These are phyloP conservation scores for Diploptera punctata DNA, from an alignment of 2,888 invertebrate genomes.

Conservation along the genomic window DNA sequence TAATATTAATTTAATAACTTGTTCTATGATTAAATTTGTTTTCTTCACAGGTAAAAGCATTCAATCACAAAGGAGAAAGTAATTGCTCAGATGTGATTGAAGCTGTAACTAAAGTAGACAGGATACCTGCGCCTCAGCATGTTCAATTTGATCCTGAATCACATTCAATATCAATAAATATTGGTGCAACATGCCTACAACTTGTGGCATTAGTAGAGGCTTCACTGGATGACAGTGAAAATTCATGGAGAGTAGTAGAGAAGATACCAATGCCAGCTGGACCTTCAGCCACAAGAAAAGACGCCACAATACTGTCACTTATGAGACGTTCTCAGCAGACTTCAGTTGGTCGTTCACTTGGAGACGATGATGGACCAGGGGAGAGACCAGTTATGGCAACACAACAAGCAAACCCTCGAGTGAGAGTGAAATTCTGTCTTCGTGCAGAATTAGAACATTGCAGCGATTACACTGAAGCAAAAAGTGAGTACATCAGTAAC, in stretches of 20 bases:
- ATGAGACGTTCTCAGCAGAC: slow-evolving; percentile 51
- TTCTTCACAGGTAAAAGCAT: slow-evolving; percentile 73
- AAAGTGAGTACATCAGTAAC: slow-evolving; percentile 71
- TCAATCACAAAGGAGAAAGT: slow-evolving; percentile 87
- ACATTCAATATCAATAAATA: slow-evolving; percentile 77
- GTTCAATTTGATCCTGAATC: slow-evolving; percentile 84
- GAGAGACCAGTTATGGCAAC: slow-evolving; percentile 60
- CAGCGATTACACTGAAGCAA: slow-evolving; percentile 83
- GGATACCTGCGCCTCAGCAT: slow-evolving; percentile 79
- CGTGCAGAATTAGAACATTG: slow-evolving; percentile 82
- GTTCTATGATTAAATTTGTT: too few relatives aligned
- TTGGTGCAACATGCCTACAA: slow-evolving; percentile 79
- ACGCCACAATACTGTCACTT: slow-evolving; percentile 70
- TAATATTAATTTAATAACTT: too few relatives aligned
- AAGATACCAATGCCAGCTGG: slow-evolving; percentile 70
- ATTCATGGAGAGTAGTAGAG: slow-evolving; percentile 72
- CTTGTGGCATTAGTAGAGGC: slow-evolving; percentile 79
- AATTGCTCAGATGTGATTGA: slow-evolving; percentile 85
- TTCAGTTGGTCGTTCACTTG: slow-evolving; percentile 38
- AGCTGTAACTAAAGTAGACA: slow-evolving; percentile 83
- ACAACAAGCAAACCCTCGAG: slow-evolving; percentile 53
- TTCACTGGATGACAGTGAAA: slow-evolving; percentile 59
- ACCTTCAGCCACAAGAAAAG: slow-evolving; percentile 70
- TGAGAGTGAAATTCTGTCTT: slow-evolving; percentile 83
- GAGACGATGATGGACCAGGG: slow-evolving; percentile 57